Evolutionary conservation across 1,140 invertebrate species (phyloP).

Genomic region (Polyergus mexicanus): DNA sequence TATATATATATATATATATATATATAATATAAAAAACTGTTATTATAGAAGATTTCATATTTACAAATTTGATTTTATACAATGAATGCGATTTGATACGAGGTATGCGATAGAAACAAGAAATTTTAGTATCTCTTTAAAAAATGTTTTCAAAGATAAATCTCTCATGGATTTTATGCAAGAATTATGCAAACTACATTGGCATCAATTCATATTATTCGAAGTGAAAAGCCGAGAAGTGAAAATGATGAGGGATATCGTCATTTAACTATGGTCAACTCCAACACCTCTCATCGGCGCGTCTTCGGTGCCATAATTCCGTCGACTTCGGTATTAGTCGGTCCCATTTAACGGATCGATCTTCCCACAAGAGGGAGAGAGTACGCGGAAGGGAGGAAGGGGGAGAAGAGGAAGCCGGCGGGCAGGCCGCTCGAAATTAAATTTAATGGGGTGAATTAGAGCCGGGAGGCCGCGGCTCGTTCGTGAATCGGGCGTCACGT

Average conservation of each 20-base stretch:
- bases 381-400: neutral
- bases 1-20: neutral
- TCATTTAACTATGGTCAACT: conserved; percentile 51
- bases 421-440: conserved; percentile 76
- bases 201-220: conserved; percentile 6
- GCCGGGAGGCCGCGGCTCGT: conserved; percentile 67
- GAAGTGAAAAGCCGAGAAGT: conserved; percentile 6
- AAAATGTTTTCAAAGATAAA: neutral
- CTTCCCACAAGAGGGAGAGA: conserved; percentile 32
- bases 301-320: conserved; percentile 54
- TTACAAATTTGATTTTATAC: neutral
- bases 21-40: neutral
- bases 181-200: neutral
- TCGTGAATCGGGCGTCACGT: conserved; percentile 63
- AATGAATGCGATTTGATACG: too few relatives aligned
- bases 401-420: conserved; percentile 14
- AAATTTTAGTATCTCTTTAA: neutral
- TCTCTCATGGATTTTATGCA: neutral
- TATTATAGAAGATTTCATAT: neutral
- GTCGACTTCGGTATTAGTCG: conserved; percentile 67
- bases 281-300: conserved; percentile 45
- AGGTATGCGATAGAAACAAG: too few relatives aligned
- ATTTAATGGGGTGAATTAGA: conserved; percentile 83
- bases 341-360: conserved; percentile 66
- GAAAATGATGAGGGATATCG: neutral